A percentile compares a stretch with the other conserved stretches of the same genome.
These are phyloP conservation scores for Dasypus novemcinctus DNA, from an alignment of 2,113 vertebrate genomes.

Conservation along the genomic window DNA sequence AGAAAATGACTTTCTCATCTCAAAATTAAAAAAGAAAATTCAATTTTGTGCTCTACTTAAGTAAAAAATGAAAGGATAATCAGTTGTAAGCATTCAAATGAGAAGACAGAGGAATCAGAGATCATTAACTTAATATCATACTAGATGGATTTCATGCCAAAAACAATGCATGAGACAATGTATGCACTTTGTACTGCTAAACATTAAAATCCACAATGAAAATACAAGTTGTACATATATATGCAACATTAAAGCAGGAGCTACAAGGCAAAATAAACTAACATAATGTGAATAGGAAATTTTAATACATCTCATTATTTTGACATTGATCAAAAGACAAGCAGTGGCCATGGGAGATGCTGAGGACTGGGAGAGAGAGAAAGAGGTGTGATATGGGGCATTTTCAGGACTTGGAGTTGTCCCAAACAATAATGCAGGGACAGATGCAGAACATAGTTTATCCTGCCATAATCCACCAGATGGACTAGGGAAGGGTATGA, in stretches of 20 bases:
- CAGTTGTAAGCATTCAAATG: not conserved
- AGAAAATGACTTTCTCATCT: not conserved
- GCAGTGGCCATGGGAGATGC: too few species aligned
- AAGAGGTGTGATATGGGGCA: too few species aligned
- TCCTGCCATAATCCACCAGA: too few species aligned
- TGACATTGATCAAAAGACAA: not conserved
- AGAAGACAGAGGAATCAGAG: not conserved
- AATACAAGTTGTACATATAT: not conserved
- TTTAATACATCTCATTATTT: not conserved
- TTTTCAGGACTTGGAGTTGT: too few species aligned
- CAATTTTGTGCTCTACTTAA: not conserved
- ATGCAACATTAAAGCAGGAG: not conserved
- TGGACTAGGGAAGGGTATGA: too few species aligned
- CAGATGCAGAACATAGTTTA: too few species aligned
- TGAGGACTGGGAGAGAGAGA: too few species aligned
- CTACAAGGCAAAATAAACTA: not conserved
- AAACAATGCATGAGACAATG: not conserved
- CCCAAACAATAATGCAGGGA: too few species aligned
- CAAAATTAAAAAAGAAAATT: not conserved
- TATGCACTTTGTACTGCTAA: not conserved
- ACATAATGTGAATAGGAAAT: not conserved
- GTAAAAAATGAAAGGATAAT: not conserved
- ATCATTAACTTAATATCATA: not conserved
- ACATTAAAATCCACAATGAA: not conserved
- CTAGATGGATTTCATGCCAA: not conserved